Evolutionary conservation across 2,113 vertebrate species (phyloP), one percentile per base, ranked within the genome.

Genomic region (Tetrax tetrax): DNA sequence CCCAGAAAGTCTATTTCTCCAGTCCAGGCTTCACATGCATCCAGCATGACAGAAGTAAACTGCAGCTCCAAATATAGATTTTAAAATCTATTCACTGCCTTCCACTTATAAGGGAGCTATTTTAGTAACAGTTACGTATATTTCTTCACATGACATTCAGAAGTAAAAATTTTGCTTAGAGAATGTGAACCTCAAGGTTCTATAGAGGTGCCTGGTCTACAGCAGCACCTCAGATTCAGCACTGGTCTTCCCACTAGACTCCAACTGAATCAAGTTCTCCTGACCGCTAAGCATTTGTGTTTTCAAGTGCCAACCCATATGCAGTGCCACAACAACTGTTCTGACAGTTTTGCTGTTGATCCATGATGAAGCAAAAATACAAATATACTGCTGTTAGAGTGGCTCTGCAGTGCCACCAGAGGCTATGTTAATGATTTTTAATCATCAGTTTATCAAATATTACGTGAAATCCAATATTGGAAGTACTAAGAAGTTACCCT

Each of bases 341-440:
- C 47, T n/a, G 12, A 60, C 22, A 57, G 21, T 47, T 88, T 48
- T 59, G 13, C 16, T 72, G n/a, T 3, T 71, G n/a, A 37, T 35
- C n/a, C 57, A 65, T 43, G 38, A 95, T 84, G 29, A 95, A 79
- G 83, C 68, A 95, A 85, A 92, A 92, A 69, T 15, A 83, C 22
- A 64, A 64, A 14, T 2, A 2, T 13, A 51, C 21, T 37, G 57
- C 69, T 65, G 22, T 18, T 74, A 29, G 2, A 86, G 56, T 13
- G 6, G 37, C 57, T 84, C 94, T 69, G 18, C 76, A 91, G 27
- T 76, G 45, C 61, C 57, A 93, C 27, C 27, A 89, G 38, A 81
- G 9, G 7, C 3, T 72, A 79, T 29, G 60, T 21, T 23, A 5
- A 12, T 61, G 31, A 8, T 31, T 89, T 92, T 57, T 64, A 69